Base-by-base conservation (phyloP, 2,888 invertebrate genomes). In the Cecidostiba fungosa region DNA sequence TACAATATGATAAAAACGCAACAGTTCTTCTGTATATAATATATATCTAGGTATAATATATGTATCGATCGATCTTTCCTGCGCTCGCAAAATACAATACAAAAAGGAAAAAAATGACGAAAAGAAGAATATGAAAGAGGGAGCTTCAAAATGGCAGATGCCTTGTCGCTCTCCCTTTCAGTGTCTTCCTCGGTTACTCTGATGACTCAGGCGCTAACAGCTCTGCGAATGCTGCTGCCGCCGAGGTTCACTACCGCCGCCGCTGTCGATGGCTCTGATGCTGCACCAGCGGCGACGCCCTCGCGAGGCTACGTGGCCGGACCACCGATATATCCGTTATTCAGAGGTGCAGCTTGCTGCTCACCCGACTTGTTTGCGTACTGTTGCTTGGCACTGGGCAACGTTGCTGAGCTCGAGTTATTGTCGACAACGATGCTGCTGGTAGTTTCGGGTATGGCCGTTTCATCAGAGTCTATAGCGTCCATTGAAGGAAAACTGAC, bases 261-360 rank as follows among this genome's bases (percentile, higher is more conserved):
- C n/a, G 19, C 54, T 23, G 83, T 79, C 73, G 73, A 62, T n/a
- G 77, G 70, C 73, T 47, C 62, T 47, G 74, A 59, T n/a, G n/a
- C 8, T 19, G 54, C 54, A 23, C 54, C 54, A n/a, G 54, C 81
- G 81, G 82, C 85, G 83, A 80, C 87, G 19, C 77, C 80, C 79
- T 76, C 87, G 84, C 85, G 77, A 79, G 85, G 87, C 91, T 93
- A 92, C 90, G 93, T 93, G 78, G 89, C 88, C 70, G 89, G 90
- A 59, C 91, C 90, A 78, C 92, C 90, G 50, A 92, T 92, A 84
- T 92, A 93, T 47, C 93, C 93, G 76, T 93, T 93, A 87, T 93
- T 93, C 62, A 93, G 85, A 0, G 90, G 90, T 81, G 92, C 8
- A n/a, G 10, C 8, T 59, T 77, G 82, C 26, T 47, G 23, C 12